Conservation (phyloP, 2,113 vertebrate species). For the Tragulus kanchil region DNA sequence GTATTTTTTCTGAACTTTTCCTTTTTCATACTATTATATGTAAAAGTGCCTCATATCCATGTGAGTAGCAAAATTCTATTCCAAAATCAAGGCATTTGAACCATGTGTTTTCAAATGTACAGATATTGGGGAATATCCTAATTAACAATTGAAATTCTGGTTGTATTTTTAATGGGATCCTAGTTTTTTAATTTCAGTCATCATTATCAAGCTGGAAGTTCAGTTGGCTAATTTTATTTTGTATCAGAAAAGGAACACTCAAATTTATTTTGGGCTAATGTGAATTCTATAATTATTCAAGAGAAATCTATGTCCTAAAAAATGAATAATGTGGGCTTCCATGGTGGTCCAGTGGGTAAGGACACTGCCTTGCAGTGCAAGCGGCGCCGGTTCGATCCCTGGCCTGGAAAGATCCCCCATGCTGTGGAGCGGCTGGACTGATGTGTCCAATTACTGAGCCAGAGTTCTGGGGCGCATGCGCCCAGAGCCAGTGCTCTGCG, state of each 20-base stretch:
- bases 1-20: too few relatives aligned
- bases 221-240: not conserved
- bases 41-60: too few relatives aligned
- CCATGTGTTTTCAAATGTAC: not conserved
- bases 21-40: too few relatives aligned
- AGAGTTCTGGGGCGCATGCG: too few relatives aligned
- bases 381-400: too few relatives aligned
- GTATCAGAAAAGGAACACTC: not conserved
- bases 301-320: not conserved
- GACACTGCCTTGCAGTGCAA: too few relatives aligned
- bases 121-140: constrained; percentile 29
- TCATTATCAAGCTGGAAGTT: not conserved
- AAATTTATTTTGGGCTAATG: not conserved
- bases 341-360: too few relatives aligned
- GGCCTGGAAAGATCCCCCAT: too few relatives aligned
- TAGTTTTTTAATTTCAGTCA: not conserved
- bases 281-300: not conserved
- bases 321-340: too few relatives aligned
- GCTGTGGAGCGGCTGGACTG: too few relatives aligned
- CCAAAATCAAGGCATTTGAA: not conserved
- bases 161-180: not conserved
- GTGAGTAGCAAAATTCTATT: not conserved
- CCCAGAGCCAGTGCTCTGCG: too few relatives aligned
- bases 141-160: not conserved
- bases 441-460: too few relatives aligned